Evolutionary conservation across 2,113 vertebrate species (phyloP), one percentile per base, ranked within the genome.

Genomic region (Rutilus rutilus): DNA sequence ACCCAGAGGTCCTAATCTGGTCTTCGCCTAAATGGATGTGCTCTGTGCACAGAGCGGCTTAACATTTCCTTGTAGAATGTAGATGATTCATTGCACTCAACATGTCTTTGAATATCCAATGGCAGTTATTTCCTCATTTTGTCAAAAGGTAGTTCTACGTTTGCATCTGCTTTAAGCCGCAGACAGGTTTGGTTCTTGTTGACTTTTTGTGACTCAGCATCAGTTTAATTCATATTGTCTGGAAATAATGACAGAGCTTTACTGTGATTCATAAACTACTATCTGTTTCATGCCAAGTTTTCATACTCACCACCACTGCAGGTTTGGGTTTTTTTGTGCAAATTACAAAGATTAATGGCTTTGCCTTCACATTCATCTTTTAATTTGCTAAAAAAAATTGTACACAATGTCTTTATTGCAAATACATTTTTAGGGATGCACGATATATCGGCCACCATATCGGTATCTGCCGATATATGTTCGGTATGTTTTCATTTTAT

Each of bases 151-250:
- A 45, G 64, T 39, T 23, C 79, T 7, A 57, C 3, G 47, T 42
- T 69, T 71, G 17, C 1, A 7, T 36, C 7, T 25, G 73, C 71
- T 25, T 74, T n/a, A 82, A 30, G 59, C 65, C 62, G 14, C 59
- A 54, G 42, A 57, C 78, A 78, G 57, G 36, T 74, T 87, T 59
- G 39, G 30, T 81, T 45, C 39, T 60, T 86, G 75, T 83, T 87
- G 42, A 17, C 54, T 86, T 15, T n/a, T 83, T 75, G 76, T 87
- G 83, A 87, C 75, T 84, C 80, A 86, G 79, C 71, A 65, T 54
- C 52, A 64, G 39, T 47, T 86, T 65, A 23, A 25, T 88, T 86
- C 39, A 78, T 83, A 69, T 74, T 27, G 10, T 39, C 50, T 59
- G 83, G 78, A 88, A 67, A 84, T 54, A 23, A 64, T 36, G 62